Base-by-base conservation (phyloP, 2,888 invertebrate genomes). In the Syrphus vitripennis region DNA sequence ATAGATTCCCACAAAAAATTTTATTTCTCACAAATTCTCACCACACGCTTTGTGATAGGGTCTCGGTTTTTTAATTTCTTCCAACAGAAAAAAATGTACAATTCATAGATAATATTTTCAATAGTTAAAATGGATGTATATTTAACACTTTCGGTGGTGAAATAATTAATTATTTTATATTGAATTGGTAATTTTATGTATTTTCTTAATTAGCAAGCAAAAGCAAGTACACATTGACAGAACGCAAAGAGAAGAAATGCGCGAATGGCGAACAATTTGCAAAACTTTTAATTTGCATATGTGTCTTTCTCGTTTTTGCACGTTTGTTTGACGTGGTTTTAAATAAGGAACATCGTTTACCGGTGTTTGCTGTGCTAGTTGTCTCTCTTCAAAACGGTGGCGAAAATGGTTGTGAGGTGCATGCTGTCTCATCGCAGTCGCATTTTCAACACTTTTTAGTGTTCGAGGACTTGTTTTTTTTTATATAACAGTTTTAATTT, bases 211-310 rank as follows among this genome's bases (percentile, higher is more conserved):
- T 71, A 59, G 24, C 59, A 67, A 48, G 19, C 42, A 61, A 24
- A 67, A 67, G n/a, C 37, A 37, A 65, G 48, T 67, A 84, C 40
- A 72, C 80, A 83, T 57, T 76, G 71, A 80, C 67, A 81, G 67
- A 69, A 61, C 45, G 42, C 37, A 75, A 53, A 4, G 65, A 77
- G 67, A 76, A 72, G 59, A 72, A 77, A 77, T 84, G 76, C 84
- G 81, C 81, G 81, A 84, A 84, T 84, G 84, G 81, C 84, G 84
- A 81, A 74, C 72, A 31, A 16, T 74, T 80, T 72, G 84, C 84
- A 19, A 81, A 72, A 67, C 72, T 45, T 72, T 45, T n/a, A 45
- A 7, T 48, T 48, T n/a, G 34, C n/a, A 10, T 1, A 7, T 71
- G 24, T 19, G 19, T 50, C 21, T 80, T 24, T 81, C 81, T 71